phyloP scores from a whole-genome alignment of 2,797 vertebrate genomes.

The Chiloscyllium punctatum region DNA sequence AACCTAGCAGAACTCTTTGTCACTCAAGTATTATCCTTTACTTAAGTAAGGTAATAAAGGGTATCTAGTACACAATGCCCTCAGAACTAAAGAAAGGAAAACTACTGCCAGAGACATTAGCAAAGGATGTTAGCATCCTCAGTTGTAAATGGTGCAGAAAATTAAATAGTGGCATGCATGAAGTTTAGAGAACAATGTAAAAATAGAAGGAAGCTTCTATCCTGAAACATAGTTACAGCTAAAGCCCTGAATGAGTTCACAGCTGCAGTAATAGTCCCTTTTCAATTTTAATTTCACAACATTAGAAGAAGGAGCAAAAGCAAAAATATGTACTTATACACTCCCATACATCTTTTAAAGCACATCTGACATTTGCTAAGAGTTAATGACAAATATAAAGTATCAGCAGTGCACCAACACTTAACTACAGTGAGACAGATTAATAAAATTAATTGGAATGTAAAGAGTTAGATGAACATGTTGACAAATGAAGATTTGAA shows the following conservation, averaged over 20 bases:
- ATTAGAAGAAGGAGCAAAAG: neutral
- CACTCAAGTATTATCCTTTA: neutral
- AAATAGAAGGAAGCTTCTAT: neutral
- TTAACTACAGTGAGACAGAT: neutral
- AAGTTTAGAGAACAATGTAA: neutral
- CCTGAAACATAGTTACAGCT: neutral
- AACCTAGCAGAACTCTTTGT: neutral
- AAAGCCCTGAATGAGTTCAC: neutral
- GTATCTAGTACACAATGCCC: neutral
- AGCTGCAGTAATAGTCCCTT: neutral
- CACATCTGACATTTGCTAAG: neutral
- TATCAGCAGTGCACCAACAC: neutral
- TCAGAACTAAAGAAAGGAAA: neutral
- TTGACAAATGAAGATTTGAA: too few relatives aligned
- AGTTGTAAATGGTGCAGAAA: neutral
- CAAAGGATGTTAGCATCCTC: neutral
- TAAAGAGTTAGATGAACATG: neutral
- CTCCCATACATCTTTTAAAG: neutral
- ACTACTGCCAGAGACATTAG: neutral
- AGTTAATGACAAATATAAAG: neutral
- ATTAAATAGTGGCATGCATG: neutral
- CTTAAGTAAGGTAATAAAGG: neutral
- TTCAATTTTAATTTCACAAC: neutral
- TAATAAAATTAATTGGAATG: neutral
- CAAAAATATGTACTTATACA: neutral